A percentile compares a stretch with the other conserved stretches of the same genome.
Conservation (phyloP, 2,888 invertebrate genomes). For the Drosophila niveifrons region DNA sequence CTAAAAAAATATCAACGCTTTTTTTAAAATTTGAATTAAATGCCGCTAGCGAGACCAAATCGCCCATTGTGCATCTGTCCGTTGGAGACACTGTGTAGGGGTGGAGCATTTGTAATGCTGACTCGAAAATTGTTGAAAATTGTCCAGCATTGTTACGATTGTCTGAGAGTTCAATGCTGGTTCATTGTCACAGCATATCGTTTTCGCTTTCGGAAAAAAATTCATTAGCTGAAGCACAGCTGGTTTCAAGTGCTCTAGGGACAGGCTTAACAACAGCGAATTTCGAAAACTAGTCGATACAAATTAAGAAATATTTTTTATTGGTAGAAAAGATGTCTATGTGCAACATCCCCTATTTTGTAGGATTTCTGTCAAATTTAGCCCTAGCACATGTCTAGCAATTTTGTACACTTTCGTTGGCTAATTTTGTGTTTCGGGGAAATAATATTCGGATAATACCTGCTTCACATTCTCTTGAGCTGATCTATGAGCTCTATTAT, state of each 20-base stretch:
- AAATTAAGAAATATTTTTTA: slow-evolving; percentile 4
- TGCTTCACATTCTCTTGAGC: too few species aligned
- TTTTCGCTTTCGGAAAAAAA: neutral
- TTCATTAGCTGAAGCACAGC: neutral
- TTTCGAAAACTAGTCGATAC: slow-evolving; percentile 8
- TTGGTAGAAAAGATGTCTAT: slow-evolving; percentile 21
- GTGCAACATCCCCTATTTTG: slow-evolving; percentile 21
- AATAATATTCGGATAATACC: too few species aligned
- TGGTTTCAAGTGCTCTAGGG: neutral
- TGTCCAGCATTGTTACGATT: neutral
- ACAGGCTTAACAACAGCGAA: too few species aligned
- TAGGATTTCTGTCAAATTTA: too few species aligned
- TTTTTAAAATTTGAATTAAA: too few species aligned
- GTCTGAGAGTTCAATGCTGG: slow-evolving; percentile 3
- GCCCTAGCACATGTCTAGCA: neutral
- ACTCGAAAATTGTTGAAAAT: slow-evolving; percentile 1
- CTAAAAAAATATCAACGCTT: too few species aligned
- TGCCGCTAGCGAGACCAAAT: too few species aligned
- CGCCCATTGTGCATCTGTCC: too few species aligned
- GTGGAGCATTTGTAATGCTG: slow-evolving; percentile 1
- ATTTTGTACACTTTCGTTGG: too few species aligned
- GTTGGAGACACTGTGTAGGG: slow-evolving; percentile 1
- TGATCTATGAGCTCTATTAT: too few species aligned
- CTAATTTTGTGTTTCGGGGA: too few species aligned
- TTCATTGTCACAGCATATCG: neutral